Base-by-base conservation (phyloP, 2,888 invertebrate species). In the Tuta absoluta region DNA sequence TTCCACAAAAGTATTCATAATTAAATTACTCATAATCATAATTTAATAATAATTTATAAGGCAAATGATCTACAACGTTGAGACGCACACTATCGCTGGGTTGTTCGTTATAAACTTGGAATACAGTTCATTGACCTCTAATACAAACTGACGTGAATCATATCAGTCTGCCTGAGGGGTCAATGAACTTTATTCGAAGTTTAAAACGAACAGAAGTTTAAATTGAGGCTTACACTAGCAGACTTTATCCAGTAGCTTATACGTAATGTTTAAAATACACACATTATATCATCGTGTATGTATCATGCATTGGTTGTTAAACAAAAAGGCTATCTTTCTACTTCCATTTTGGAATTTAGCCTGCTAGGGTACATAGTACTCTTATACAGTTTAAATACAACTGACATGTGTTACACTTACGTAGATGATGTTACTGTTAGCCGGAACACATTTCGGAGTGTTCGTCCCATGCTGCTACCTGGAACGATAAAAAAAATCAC, bases 391-490 rank as follows among this genome's bases (percentile, higher is more conserved):
- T 24, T 53, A 14, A 53, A 23, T 23, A 24, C n/a, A 53, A 28
- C 12, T 11, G 8, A 28, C 17, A 8, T 11, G 28, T 33, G 33
- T n/a, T 17, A 45, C 63, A 57, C 71, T 63, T 59, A 68, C 66
- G 19, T n/a, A 28, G 17, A 17, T 66, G 51, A 69, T 62, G 53
- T 56, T 56, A 62, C 37, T 45, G 41, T 76, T 84, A 96, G 77
- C 96, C 96, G 53, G 95, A 95, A 86, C 96, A 97, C 77, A 95
- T 94, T 86, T 96, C 96, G 5, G 96, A 96, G 85, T 96, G 96
- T 65, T 96, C 96, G 81, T 97, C 96, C 97, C 97, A 97, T 48
- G 96, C 96, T 48, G 95, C 93, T 53, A 96, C 95, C 97, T 97
- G 87, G 0, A 93, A 91, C 24, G n/a, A 14, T n/a, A 53, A 56